Percentiles rank a stretch among this genome's conserved stretches.
These are phyloP conservation scores for Sebastes aleutianus DNA, from an alignment of 2,797 vertebrate genomes.

Conservation along the genomic window DNA sequence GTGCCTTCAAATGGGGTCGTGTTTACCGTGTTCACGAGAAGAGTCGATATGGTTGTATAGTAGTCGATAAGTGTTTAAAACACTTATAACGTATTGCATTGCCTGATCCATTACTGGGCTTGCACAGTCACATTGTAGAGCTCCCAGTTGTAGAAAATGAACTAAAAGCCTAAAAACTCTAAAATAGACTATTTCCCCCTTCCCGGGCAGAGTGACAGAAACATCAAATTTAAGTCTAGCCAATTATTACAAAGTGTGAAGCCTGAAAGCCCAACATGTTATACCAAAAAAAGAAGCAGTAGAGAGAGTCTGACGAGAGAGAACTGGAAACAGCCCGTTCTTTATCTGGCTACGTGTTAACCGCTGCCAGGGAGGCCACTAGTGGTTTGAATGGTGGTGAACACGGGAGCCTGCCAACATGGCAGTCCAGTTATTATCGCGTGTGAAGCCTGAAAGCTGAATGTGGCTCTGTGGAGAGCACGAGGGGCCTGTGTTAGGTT, in stretches of 20 bases:
- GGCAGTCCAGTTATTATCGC: conserved; percentile 23
- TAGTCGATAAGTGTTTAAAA: not conserved
- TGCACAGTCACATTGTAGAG: not conserved
- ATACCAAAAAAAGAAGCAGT: conserved; percentile 11
- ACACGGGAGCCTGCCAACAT: conserved; percentile 25
- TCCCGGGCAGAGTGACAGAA: conserved; percentile 24
- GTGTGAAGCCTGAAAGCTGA: conserved; percentile 36
- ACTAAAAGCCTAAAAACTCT: conserved; percentile 4
- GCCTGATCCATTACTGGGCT: not conserved
- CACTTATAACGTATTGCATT: not conserved
- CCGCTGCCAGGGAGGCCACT: conserved; percentile 42
- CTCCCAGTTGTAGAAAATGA: not conserved
- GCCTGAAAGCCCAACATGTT: conserved; percentile 26
- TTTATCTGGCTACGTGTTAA: conserved; percentile 49
- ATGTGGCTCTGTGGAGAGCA: conserved; percentile 17
- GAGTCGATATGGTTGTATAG: too few relatives aligned
- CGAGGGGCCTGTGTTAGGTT: conserved; percentile 34
- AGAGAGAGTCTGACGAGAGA: conserved; percentile 11
- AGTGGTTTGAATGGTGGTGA: conserved; percentile 33
- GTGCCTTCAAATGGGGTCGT: too few relatives aligned
- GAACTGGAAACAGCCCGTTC: conserved; percentile 22
- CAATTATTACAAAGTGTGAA: conserved; percentile 46
- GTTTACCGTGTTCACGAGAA: too few relatives aligned
- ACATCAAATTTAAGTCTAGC: conserved; percentile 25
- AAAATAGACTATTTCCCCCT: not conserved